Evolutionary conservation across 2,113 vertebrate species (phyloP), one percentile per base, ranked within the genome.

Genomic region (Perca schrenkii): DNA sequence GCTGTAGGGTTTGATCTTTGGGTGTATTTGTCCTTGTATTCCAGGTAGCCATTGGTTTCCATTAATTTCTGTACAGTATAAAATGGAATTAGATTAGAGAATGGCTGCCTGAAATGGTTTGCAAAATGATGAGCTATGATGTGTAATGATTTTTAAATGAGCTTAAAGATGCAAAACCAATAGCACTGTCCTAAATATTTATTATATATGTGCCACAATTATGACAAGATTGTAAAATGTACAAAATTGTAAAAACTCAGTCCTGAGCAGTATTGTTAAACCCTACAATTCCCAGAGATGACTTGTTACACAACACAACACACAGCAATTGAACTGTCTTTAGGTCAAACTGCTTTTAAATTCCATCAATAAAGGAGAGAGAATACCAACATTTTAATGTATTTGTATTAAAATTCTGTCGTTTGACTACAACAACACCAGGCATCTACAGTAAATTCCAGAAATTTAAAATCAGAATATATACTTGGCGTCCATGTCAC

Each of bases 401-500:
- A 4, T 43, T 17, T 56, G 14, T 31, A 3, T 65, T 7, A n/a
- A 10, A 79, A 8, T 31, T n/a, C 1, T 10, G 11, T 28, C 19
- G 4, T 3, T 16, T 3, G 49, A 67, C 13, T 8, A 53, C 1
- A 14, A 49, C 21, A 49, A 3, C 43, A 28, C 11, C 54, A 62
- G 34, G 8, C 12, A 58, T 46, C 50, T 40, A 3, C 28, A 50
- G 19, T 49, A 16, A 40, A 54, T 61, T 66, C 19, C 60, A 11
- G 3, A 70, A 4, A 43, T 34, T 6, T 12, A 3, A 60, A 56
- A 73, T 36, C n/a, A 0, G 8, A 67, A 72, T 52, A 67, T 80
- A 69, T 64, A 49, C 52, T 69, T 12, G 15, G 22, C 43, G 11
- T 74, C 68, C 15, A 1, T 11, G 70, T 70, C 66, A 63, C 40